Evolutionary conservation across 2,888 invertebrate genomes (phyloP).

Genomic region (Eudiplozoon nipponicum): DNA sequence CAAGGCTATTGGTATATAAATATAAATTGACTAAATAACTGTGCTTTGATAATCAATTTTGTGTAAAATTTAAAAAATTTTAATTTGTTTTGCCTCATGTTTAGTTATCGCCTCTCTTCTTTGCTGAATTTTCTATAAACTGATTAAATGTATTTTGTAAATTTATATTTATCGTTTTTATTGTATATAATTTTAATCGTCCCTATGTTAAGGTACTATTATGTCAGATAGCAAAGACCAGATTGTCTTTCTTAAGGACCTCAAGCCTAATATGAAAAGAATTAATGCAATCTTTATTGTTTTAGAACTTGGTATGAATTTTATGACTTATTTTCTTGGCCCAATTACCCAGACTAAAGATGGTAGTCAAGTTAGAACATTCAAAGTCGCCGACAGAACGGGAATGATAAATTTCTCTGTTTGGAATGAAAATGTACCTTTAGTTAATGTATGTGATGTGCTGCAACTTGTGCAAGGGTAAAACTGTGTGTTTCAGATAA

Average conservation of each 20-base stretch:
- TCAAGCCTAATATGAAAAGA: constrained; percentile 9
- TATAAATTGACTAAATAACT: too few species aligned
- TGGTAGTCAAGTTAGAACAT: constrained; percentile 17
- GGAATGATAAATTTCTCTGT: constrained; percentile 17
- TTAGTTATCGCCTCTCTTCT: too few species aligned
- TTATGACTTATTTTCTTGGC: background rate
- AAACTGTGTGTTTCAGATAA: background rate
- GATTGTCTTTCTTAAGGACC: constrained; percentile 14
- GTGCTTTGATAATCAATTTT: too few species aligned
- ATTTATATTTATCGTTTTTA: too few species aligned
- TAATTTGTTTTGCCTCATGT: too few species aligned
- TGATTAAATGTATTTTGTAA: too few species aligned
- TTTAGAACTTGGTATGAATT: constrained; percentile 4
- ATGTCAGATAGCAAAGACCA: too few species aligned
- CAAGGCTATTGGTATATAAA: too few species aligned
- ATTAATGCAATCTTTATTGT: constrained; percentile 11
- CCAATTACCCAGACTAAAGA: constrained; percentile 17
- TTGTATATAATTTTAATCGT: too few species aligned
- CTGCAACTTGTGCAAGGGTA: constrained; percentile 13
- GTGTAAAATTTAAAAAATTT: too few species aligned
- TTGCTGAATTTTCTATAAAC: too few species aligned
- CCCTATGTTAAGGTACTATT: too few species aligned
- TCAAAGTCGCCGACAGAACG: constrained; percentile 17
- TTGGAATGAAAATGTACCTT: constrained; percentile 17
- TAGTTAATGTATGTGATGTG: constrained; percentile 16